A percentile compares a stretch with the other conserved stretches of the same genome.
Evolutionary conservation across 2,797 vertebrate species (phyloP).

Genomic region (Rallus crepitans): DNA sequence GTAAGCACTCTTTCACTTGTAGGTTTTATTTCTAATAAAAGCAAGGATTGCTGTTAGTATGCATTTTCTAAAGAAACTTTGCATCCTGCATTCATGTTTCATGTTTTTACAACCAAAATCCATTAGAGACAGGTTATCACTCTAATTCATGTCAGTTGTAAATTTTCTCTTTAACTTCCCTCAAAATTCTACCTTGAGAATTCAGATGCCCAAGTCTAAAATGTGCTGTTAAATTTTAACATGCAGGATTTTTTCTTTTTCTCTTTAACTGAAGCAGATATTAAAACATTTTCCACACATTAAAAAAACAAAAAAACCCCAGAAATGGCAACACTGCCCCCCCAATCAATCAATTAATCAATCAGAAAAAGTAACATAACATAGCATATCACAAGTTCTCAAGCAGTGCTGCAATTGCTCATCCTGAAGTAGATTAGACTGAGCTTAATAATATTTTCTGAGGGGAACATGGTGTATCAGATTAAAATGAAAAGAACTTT

Average conservation of each 20-base stretch:
- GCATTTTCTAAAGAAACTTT: not conserved
- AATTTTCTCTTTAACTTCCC: not conserved
- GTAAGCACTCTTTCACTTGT: not conserved
- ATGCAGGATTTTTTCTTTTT: not conserved
- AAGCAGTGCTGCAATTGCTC: not conserved
- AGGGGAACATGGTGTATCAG: not conserved
- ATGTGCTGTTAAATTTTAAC: not conserved
- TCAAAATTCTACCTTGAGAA: not conserved
- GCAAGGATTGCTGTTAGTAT: not conserved
- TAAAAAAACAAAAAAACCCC: not conserved
- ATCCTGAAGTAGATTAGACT: not conserved
- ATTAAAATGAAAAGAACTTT: not conserved
- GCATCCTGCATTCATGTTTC: not conserved
- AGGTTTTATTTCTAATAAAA: not conserved
- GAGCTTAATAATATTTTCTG: not conserved
- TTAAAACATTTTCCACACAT: not conserved
- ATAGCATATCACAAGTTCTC: not conserved
- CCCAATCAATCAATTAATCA: not conserved
- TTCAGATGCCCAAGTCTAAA: not conserved
- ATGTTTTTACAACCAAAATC: not conserved
- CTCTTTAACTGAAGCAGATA: not conserved
- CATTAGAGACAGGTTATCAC: not conserved
- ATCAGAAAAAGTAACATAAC: not conserved
- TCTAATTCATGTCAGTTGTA: not conserved
- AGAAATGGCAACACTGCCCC: not conserved